Evolutionary conservation across 2,888 invertebrate species (phyloP), one percentile per base, ranked within the genome.

Genomic region (Eulithis testata): DNA sequence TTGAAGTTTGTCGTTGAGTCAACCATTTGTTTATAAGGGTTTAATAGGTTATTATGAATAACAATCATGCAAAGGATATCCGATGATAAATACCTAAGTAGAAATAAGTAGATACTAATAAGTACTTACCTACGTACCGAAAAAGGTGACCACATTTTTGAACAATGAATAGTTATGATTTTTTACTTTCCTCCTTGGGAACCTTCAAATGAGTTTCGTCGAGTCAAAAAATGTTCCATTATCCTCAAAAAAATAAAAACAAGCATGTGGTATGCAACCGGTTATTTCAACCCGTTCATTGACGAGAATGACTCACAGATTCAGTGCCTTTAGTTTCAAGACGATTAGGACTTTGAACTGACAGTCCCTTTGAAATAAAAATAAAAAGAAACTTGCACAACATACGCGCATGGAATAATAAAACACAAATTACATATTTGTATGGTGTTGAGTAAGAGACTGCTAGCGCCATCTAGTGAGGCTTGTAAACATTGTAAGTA

Each of bases 1-100:
- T 59, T 58, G 79, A 77, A 80, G 66, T 54, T 69, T 72, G 69
- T 72, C 77, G 78, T 77, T 79, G 79, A 79, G 66, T 77, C 79
- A 79, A 63, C 40, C 71, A 50, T 43, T 27, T 5, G 40, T 40
- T 8, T 8, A 14, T 45, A 55, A 55, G 6, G 31, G 8, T 56
- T 31, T 31, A 14, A 47, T 49, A 49, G 49, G 4, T 49, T 11
- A 49, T 3, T 49, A 49, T 49, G 47, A 49, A 49, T 49, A 49
- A 21, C 21, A 49, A 21, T 21, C 21, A 21, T 21, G 11, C 21
- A 21, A 9, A 49, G 49, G 49, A 49, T 49, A 49, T 49, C 49
- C 21, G 6, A 49, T 11, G 49, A 49, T 49, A 49, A 49, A 31
- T 31, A 31, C 31, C 31, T 31, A 31, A 31, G 31, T 6, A 31